Conservation (phyloP, 2,797 vertebrate genomes). For the Kryptopterus vitreolus region DNA sequence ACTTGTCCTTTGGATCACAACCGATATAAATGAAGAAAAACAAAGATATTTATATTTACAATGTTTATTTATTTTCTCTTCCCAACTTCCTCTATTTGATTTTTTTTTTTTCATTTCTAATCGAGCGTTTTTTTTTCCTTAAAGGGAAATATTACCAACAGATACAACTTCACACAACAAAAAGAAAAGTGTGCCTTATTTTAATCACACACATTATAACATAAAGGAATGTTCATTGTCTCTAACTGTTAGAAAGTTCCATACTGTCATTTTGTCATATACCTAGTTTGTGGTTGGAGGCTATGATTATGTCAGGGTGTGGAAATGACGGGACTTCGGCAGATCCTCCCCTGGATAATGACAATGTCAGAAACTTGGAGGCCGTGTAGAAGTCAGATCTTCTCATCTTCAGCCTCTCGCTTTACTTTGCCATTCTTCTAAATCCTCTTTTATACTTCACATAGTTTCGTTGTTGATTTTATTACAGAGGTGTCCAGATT, state of each 20-base stretch:
- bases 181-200: no score
- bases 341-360: background rate
- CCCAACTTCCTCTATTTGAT: background rate
- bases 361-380: background rate
- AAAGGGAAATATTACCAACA: background rate
- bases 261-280: background rate
- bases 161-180: no score
- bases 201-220: no score
- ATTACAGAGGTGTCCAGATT: no score
- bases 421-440: background rate
- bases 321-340: constrained; percentile 20
- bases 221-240: no score
- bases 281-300: background rate
- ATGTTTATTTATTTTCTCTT: background rate
- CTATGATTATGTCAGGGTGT: constrained; percentile 24
- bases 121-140: no score
- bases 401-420: background rate
- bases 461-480: background rate
- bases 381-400: background rate
- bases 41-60: no score
- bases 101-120: no score
- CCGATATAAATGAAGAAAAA: no score
- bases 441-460: background rate
- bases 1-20: no score
- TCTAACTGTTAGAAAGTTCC: no score